phyloP scores from a whole-genome alignment of 2,888 invertebrate species.

The Patella depressa region DNA sequence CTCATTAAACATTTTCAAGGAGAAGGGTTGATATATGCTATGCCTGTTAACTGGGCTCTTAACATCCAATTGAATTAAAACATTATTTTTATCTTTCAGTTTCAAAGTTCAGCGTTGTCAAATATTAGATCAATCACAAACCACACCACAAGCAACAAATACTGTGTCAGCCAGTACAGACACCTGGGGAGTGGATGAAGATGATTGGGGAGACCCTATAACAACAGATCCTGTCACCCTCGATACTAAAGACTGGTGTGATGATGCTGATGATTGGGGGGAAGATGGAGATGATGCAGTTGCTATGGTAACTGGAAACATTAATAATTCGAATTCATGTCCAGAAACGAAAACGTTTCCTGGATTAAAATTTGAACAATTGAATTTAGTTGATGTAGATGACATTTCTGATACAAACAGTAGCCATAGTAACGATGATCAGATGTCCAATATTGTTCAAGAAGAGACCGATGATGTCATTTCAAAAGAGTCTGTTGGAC shows the following conservation, averaged over 20 bases:
- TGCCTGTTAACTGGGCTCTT: too few relatives aligned
- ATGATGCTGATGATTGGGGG: constrained; percentile 83
- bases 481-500: neutral
- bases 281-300: constrained; percentile 63
- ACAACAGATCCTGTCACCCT: constrained; percentile 54
- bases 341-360: neutral
- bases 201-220: constrained; percentile 42
- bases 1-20: too few relatives aligned
- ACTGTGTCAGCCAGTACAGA: constrained; percentile 18
- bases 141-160: neutral
- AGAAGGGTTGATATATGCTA: too few relatives aligned
- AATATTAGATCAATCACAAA: constrained; percentile 75
- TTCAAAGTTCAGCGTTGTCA: constrained; percentile 86
- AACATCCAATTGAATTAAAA: too few relatives aligned
- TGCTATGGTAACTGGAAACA: constrained; percentile 10
- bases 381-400: neutral
- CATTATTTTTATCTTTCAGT: constrained; percentile 71
- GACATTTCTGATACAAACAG: neutral
- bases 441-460: neutral
- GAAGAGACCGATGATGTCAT: neutral
- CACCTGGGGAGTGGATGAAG: constrained; percentile 42
- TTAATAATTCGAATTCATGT: neutral
- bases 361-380: constrained; percentile 6
- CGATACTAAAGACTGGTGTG: constrained; percentile 78
- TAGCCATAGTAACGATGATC: neutral